Evolutionary conservation across 2,113 vertebrate species (phyloP).

Genomic region (Castor canadensis): DNA sequence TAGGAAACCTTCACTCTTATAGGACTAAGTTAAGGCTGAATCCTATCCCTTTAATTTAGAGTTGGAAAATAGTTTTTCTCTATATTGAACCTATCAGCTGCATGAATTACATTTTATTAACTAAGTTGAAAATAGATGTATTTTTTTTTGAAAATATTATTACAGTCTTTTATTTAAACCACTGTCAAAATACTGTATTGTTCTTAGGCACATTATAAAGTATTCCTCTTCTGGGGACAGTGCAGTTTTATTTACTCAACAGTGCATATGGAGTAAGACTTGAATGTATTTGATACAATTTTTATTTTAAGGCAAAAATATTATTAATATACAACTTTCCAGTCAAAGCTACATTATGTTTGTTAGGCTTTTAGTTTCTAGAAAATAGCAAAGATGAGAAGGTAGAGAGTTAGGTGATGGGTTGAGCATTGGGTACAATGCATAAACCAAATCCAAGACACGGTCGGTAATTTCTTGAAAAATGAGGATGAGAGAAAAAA

Average conservation of each 20-base stretch:
- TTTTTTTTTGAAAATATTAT: not conserved
- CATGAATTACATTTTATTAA: constrained; percentile 52
- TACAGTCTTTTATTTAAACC: not conserved
- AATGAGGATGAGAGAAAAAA: not conserved
- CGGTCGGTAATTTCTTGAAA: not conserved
- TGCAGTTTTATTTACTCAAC: not conserved
- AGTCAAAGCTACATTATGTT: not conserved
- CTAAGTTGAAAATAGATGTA: constrained; percentile 33
- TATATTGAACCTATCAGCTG: not conserved
- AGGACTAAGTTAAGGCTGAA: constrained; percentile 36
- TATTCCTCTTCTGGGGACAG: not conserved
- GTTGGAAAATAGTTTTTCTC: constrained; percentile 44
- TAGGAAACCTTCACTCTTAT: constrained; percentile 29
- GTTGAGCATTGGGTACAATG: not conserved
- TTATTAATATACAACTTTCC: not conserved
- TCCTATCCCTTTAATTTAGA: constrained; percentile 46
- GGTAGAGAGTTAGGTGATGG: not conserved
- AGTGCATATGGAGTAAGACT: not conserved
- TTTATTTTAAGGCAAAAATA: not conserved
- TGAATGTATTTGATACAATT: not conserved
- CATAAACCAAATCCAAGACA: not conserved
- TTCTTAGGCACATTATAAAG: not conserved
- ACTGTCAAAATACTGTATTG: not conserved
- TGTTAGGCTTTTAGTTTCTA: constrained; percentile 9
- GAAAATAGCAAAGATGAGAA: constrained; percentile 22